Conservation (phyloP, 2,113 vertebrate genomes). For the Argyrosomus japonicus region DNA sequence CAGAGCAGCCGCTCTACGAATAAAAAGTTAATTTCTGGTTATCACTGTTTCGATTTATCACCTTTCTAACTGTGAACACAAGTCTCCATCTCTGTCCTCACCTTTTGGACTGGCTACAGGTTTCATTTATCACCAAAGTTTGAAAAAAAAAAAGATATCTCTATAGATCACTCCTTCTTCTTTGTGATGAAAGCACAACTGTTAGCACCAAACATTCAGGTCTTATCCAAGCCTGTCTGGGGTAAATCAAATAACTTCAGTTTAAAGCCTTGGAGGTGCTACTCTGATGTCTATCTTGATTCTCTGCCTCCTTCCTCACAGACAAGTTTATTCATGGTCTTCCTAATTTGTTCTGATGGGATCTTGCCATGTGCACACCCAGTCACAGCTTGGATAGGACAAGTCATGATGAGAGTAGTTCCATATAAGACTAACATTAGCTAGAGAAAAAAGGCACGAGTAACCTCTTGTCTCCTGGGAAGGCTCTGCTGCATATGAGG, state of each 20-base stretch:
- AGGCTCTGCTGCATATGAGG: background rate
- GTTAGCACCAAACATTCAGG: slow-evolving; percentile 27
- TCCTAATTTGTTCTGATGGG: slow-evolving; percentile 63
- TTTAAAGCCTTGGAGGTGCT: slow-evolving; percentile 46
- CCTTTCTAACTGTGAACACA: slow-evolving; percentile 47
- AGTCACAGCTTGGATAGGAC: slow-evolving; percentile 39
- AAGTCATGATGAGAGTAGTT: slow-evolving; percentile 47
- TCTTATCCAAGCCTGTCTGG: slow-evolving; percentile 8
- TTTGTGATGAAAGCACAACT: slow-evolving; percentile 62
- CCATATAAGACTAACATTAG: slow-evolving; percentile 50
- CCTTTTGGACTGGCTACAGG: slow-evolving; percentile 55
- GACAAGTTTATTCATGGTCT: slow-evolving; percentile 58
- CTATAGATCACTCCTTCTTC: slow-evolving; percentile 49
- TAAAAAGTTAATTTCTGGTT: slow-evolving; percentile 66
- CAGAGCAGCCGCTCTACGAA: slow-evolving; percentile 9
- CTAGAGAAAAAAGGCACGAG: slow-evolving; percentile 16
- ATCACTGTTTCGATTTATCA: slow-evolving; percentile 57
- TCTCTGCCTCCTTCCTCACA: slow-evolving; percentile 53
- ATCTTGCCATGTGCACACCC: slow-evolving; percentile 17
- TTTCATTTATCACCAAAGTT: slow-evolving; percentile 75
- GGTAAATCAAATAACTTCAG: slow-evolving; percentile 62
- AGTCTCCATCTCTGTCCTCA: slow-evolving; percentile 58
- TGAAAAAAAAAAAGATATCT: slow-evolving; percentile 54
- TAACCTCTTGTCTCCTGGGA: slow-evolving; percentile 43
- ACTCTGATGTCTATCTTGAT: slow-evolving; percentile 47